Base-by-base conservation (phyloP, 2,113 vertebrate species). In the Cavia porcellus region DNA sequence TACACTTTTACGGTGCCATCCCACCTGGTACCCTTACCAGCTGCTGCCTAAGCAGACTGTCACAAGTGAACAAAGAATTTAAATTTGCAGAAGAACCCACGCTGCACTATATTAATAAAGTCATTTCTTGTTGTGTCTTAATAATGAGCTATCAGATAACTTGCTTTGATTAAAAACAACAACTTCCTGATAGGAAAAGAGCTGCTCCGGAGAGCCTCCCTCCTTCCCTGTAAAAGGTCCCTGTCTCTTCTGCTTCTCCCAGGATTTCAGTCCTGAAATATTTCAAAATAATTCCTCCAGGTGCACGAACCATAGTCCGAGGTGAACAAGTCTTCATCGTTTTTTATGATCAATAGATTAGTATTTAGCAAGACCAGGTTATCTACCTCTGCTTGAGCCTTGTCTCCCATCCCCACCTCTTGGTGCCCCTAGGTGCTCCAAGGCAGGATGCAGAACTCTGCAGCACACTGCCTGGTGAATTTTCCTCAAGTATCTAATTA, bases 401-500 rank as follows among this genome's bases (percentile, higher is more conserved):
- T 97, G 90, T 96, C 86, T 87, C 87, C 97, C 85, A 87, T 50
- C 6, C 90, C 84, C 91, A 55, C 82, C 91, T 55, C 84, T 96
- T 90, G n/a, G 61, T 92, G 95, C 92, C 89, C 97, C 97, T 80
- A 3, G 19, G 12, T 97, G 98, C 98, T 98, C 98, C 83, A 74
- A 97, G 99, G 97, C 97, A 98, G 92, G 97, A 97, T 97, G 97
- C 19, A 74, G 90, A 86, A 90, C 96, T 93, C 96, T 42, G 92
- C 62, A 97, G 97, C 98, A 98, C 97, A 98, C 90, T 98, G 98
- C 97, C 95, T 98, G 98, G 98, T 98, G 98, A 98, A 98, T 99
- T 98, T 99, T 98, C 98, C 98, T 98, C 98, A 98, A 99, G 98
- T 98, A 98, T 98, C 98, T 98, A 99, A 99, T 99, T 99, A 99